These are phyloP conservation scores for Cassiopea xamachana DNA, from an alignment of 30 jellyfish, hydroid and myxozoan genomes.

Conservation along the genomic window DNA sequence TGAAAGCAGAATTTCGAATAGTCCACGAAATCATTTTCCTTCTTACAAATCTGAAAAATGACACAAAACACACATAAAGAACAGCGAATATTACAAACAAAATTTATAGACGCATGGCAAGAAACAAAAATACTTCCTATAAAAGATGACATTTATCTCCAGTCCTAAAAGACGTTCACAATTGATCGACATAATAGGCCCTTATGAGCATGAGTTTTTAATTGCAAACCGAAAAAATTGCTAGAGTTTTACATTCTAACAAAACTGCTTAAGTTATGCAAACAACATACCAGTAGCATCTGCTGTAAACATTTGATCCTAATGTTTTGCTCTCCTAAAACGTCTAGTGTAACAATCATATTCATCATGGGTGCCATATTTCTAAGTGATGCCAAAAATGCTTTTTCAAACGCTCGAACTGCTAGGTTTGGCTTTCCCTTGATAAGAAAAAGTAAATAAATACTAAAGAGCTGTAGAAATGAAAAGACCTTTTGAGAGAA, in stretches of 20 bases:
- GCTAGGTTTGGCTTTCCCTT: constrained; percentile 52
- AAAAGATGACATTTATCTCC: no score
- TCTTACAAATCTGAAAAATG: not conserved
- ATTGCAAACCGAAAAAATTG: no score
- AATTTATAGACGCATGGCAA: no score
- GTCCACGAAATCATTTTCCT: not conserved
- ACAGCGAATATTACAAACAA: not conserved
- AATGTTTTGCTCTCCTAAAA: not conserved
- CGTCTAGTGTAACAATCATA: constrained; percentile 9
- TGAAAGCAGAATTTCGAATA: not conserved
- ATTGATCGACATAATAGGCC: no score
- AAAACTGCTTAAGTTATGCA: not conserved
- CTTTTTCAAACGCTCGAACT: constrained; percentile 35
- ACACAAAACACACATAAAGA: not conserved
- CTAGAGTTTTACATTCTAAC: no score
- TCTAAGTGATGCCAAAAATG: not conserved
- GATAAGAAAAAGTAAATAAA: not conserved
- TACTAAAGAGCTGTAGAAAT: no score
- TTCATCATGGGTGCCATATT: constrained; percentile 37
- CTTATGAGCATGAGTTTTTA: no score
- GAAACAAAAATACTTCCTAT: no score
- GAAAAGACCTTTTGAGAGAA: not conserved
- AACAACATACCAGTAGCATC: constrained; percentile 23
- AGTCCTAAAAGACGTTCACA: no score
- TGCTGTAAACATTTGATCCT: constrained; percentile 26